Conservation (phyloP, 1,140 invertebrate species). For the Caerostris darwini region DNA sequence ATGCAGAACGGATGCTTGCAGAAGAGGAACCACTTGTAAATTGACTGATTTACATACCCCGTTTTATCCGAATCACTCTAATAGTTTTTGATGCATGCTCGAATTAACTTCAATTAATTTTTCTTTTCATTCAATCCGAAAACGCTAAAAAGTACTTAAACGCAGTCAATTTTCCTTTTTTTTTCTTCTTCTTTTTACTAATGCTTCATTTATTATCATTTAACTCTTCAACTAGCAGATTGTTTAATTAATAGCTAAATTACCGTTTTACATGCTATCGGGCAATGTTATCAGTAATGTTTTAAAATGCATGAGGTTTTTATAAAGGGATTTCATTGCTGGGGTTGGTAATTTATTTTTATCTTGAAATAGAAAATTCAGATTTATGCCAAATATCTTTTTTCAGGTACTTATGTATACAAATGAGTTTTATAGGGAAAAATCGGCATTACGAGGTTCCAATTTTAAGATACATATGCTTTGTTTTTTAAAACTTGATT, state of each 20-base stretch:
- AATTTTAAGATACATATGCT: too few relatives aligned
- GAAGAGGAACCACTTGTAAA: background rate
- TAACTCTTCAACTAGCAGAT: constrained; percentile 1
- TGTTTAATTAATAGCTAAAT: constrained; percentile 61
- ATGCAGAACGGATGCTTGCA: background rate
- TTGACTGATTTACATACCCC: constrained; percentile 57
- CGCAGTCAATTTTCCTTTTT: background rate
- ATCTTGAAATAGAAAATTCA: too few relatives aligned
- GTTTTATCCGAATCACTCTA: constrained; percentile 41
- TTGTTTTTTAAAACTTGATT: too few relatives aligned
- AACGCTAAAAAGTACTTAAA: constrained; percentile 49
- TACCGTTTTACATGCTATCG: constrained; percentile 55
- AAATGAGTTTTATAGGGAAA: too few relatives aligned
- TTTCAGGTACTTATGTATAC: too few relatives aligned
- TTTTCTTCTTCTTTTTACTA: too few relatives aligned
- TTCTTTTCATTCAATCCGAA: constrained; percentile 16
- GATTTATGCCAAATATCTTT: too few relatives aligned
- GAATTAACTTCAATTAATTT: constrained; percentile 9
- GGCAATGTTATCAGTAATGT: background rate
- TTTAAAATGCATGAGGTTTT: constrained; percentile 51
- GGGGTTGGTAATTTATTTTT: too few relatives aligned
- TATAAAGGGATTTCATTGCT: too few relatives aligned
- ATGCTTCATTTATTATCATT: background rate
- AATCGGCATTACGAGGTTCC: too few relatives aligned
- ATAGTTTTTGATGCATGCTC: constrained; percentile 44